Evolutionary conservation across 2,888 invertebrate genomes (phyloP), one percentile per base, ranked within the genome.

Genomic region (Meganola albula): DNA sequence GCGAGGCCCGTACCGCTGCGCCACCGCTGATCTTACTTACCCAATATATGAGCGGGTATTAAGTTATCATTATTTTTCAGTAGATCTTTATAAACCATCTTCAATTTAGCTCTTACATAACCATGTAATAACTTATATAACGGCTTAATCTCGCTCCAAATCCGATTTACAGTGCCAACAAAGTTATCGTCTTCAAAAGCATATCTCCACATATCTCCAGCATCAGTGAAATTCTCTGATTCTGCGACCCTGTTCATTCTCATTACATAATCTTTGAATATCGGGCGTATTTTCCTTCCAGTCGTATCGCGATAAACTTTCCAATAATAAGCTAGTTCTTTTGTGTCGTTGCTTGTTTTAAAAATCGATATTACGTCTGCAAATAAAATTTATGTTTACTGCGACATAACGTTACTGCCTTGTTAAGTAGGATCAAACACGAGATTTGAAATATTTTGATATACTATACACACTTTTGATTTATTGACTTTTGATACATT

Each of bases 41-140:
- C 92, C 44, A 92, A 71, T 30, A 93, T 58, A 71, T 93, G 92
- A 1, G 91, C 92, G 1, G 93, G 92, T 40, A 93, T 89, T 3
- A 87, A 71, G 7, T 87, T 88, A 32, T 87, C 79, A 5, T 74
- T 71, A 12, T 70, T 64, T 2, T 70, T 64, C 2, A 85, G 60
- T 30, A 84, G 73, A 7, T 83, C 72, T 20, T 80, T 84, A 52
- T 90, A 91, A 12, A 63, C 49, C 0, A 57, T 29, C 46, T 74
- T 86, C 14, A 93, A 61, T 57, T 89, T 90, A 13, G 63, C 65
- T 46, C 88, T 73, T 0, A 91, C 90, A 54, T 90, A 92, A 24
- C 87, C 82, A 55, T 92, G 92, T 8, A 93, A 59, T 37, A 89
- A 73, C 12, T 84, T 55, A 58, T 92, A 92, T n/a, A 92, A 63